Evolutionary conservation across 2,888 invertebrate genomes (phyloP), one percentile per base, ranked within the genome.

Genomic region (Apocheima hispidaria): DNA sequence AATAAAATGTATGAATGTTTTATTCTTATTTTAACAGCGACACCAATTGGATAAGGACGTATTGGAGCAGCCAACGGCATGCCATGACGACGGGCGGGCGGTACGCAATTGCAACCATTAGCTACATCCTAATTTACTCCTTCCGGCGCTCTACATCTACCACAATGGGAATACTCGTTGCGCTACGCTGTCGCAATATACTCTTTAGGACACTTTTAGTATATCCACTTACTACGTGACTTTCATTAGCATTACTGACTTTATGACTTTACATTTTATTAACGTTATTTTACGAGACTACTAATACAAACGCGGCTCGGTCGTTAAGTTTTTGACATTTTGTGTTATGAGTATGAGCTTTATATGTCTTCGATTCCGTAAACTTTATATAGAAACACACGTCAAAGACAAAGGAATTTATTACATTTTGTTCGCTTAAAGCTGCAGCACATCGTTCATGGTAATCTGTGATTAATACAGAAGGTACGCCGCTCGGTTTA

Each of bases 81-180:
- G 46, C 51, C 30, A 35, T 48, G 59, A 18, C 54, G 65, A 20
- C 66, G 61, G 49, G 49, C 51, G 54, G 53, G 49, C 51, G 54
- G 53, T 75, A 77, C 78, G 74, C 87, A 92, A 91, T 92, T 90
- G 90, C 78, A 78, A 78, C 80, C 87, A 89, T 88, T 88, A 84
- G 84, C 83, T 81, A 88, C 90, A 83, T 91, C 91, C 91, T 91
- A 88, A 92, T 90, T 86, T 86, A 84, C 87, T 88, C 86, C 82
- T 82, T 91, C 91, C 92, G 84, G 82, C 75, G 77, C 70, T 72
- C 69, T 72, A 72, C 59, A 33, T 52, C 61, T 52, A 46, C 46
- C 46, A 46, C 46, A 46, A 46, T 46, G 30, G 46, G 46, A 28
- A 52, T 60, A 30, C 53, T 44, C 41, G 28, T 66, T 14, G n/a